These are phyloP conservation scores for Podilymbus podiceps DNA, from an alignment of 2,113 vertebrate species.

Conservation along the genomic window DNA sequence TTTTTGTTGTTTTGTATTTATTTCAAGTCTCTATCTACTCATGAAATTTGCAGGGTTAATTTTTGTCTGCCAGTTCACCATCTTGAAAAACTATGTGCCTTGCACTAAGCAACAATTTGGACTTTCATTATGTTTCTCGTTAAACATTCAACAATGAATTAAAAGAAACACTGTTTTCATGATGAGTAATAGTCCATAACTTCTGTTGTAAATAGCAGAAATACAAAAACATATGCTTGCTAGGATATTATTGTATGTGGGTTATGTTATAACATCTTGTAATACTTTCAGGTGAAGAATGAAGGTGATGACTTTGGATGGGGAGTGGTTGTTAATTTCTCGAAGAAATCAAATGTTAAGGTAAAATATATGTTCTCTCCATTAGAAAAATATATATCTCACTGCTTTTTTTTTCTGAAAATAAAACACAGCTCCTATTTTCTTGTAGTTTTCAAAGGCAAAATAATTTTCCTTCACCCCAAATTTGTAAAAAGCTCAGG, in stretches of 20 bases:
- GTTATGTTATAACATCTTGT: not conserved
- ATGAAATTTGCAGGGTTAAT: not conserved
- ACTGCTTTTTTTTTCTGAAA: not conserved
- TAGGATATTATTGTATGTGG: not conserved
- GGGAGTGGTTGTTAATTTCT: conserved; percentile 97
- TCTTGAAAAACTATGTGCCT: not conserved
- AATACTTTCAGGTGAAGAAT: conserved; percentile 85
- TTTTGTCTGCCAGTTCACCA: not conserved
- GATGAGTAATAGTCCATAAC: not conserved
- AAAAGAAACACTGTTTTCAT: not conserved
- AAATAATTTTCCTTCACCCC: not conserved
- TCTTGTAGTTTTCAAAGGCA: not conserved
- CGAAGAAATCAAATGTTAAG: conserved; percentile 94
- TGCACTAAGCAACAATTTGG: not conserved
- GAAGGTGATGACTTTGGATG: conserved; percentile 93
- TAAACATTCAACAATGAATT: not conserved
- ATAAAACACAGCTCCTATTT: not conserved
- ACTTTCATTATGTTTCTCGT: not conserved
- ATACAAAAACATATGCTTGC: not conserved
- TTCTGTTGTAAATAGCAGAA: not conserved
- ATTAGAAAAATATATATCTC: not conserved
- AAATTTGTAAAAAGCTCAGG: not conserved
- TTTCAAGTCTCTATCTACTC: not conserved
- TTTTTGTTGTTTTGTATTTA: not conserved
- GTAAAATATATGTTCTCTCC: conserved; percentile 60